Base-by-base conservation (phyloP, 2,888 invertebrate genomes). In the Spodoptera littoralis region DNA sequence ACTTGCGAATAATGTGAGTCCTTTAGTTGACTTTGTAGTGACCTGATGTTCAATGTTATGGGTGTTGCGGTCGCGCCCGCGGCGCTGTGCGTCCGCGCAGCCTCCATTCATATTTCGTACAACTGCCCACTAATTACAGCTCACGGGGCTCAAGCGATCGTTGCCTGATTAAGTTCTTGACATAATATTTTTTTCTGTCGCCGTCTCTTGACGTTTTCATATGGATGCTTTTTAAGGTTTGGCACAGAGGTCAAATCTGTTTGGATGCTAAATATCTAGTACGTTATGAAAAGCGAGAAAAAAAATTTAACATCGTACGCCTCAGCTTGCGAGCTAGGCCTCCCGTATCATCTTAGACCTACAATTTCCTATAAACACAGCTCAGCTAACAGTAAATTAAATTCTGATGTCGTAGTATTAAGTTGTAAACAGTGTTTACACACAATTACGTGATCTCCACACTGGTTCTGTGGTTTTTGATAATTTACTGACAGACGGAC, bases 21-120 rank as follows among this genome's bases (percentile, higher is more conserved):
- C 70, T 76, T 61, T 74, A 70, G 68, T 62, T 70, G 75, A 70
- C 72, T 77, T 70, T 68, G 65, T 64, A 54, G 51, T 71, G 57
- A 64, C 57, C 68, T 64, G 64, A 62, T 55, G 69, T 69, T 66
- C 69, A 69, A 60, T 54, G 66, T 70, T 81, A 73, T 83, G 62
- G 59, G 83, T 83, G 85, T 85, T 82, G 81, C 74, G 70, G 82
- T 80, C 70, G 65, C 76, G 80, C 88, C 87, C 71, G 77, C 74
- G 87, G 87, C 88, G 84, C 82, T 80, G 81, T 79, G 80, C 80
- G 84, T 83, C 77, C 80, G 87, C 84, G 84, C 88, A 70, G 86
- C 85, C 81, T 82, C 88, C 92, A 90, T 92, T 93, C 93, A 91
- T 90, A 92, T 91, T 91, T 87, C 89, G 89, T 62, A 84, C 89